Conservation (phyloP, 2,888 invertebrate genomes). For the Hydropsyche betteni region DNA sequence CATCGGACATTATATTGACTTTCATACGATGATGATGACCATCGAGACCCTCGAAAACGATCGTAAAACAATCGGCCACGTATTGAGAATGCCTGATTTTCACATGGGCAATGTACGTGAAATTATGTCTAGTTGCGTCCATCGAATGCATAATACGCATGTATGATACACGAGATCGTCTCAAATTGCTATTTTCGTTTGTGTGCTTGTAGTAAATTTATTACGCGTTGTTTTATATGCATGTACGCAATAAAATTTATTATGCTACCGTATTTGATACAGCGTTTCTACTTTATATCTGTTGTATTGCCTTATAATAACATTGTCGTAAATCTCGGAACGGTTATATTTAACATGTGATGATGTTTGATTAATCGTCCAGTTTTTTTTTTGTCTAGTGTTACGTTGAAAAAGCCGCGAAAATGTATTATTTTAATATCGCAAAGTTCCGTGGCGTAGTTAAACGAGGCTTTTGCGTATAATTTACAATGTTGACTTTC, state of each 20-base stretch:
- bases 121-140: background rate
- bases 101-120: conserved; percentile 2
- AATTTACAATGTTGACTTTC: too few species aligned
- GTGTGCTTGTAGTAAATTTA: background rate
- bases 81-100: background rate
- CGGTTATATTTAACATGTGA: background rate
- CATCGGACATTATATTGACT: too few species aligned
- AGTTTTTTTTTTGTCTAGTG: too few species aligned
- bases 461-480: too few species aligned
- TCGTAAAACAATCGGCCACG: too few species aligned
- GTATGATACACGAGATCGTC: background rate
- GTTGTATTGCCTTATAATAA: conserved; percentile 13
- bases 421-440: too few species aligned
- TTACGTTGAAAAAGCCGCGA: too few species aligned
- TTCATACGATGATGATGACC: too few species aligned
- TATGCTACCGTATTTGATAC: conserved; percentile 29
- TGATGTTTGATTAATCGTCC: too few species aligned
- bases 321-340: conserved; percentile 10
- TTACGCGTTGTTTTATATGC: conserved; percentile 5
- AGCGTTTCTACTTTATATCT: background rate
- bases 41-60: too few species aligned
- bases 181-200: conserved; percentile 5
- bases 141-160: background rate
- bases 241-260: conserved; percentile 30
- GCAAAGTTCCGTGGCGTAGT: too few species aligned